Percentiles rank a stretch among this genome's conserved stretches.
Evolutionary conservation across 2,113 vertebrate species (phyloP).

Genomic region (Synchiropus splendidus): DNA sequence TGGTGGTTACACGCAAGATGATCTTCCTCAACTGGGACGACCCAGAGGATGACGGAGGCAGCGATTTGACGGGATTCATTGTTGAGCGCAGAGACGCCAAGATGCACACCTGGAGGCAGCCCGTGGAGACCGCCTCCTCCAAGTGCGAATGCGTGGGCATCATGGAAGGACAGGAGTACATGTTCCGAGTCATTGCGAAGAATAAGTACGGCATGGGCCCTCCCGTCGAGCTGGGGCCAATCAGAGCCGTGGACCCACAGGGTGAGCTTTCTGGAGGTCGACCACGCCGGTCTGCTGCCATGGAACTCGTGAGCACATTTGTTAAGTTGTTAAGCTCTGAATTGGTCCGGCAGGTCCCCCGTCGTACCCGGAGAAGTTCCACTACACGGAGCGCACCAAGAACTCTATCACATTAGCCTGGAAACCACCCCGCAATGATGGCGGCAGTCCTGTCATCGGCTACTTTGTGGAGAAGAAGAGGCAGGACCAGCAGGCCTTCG

Average conservation of each 20-base stretch:
- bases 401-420: constrained; percentile 81
- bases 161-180: constrained; percentile 87
- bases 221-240: constrained; percentile 80
- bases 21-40: constrained; percentile 97
- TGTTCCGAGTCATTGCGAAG: constrained; percentile 88
- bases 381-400: constrained; percentile 90
- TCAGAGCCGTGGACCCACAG: constrained; percentile 87
- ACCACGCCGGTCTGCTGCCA: not conserved
- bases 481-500: constrained; percentile 81
- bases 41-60: constrained; percentile 90
- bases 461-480: constrained; percentile 92
- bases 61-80: constrained; percentile 85
- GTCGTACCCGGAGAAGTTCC: constrained; percentile 88
- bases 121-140: constrained; percentile 82
- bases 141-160: constrained; percentile 96
- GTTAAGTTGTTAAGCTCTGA: not conserved
- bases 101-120: constrained; percentile 88
- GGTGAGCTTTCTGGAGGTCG: constrained; percentile 59
- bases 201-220: constrained; percentile 92
- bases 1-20: constrained; percentile 94
- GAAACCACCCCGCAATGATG: constrained; percentile 90
- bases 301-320: not conserved
- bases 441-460: constrained; percentile 87
- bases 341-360: constrained; percentile 74
- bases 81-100: constrained; percentile 88